Conservation (phyloP, 2,797 vertebrate species). For the Mus caroli region DNA sequence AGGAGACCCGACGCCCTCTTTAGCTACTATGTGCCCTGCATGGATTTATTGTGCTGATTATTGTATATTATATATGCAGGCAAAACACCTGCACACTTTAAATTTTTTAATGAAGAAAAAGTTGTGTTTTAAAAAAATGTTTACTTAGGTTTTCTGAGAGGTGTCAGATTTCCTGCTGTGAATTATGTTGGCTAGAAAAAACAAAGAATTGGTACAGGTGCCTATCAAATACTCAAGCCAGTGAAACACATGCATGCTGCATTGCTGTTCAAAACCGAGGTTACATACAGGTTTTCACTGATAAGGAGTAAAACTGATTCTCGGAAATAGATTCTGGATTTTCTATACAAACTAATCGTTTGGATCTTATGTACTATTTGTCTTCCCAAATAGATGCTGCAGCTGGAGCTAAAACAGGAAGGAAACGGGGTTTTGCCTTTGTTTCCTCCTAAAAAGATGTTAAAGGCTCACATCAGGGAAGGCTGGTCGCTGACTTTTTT, state of each 20-base stretch:
- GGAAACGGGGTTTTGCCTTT: background rate
- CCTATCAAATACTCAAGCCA: background rate
- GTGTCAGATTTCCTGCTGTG: slow-evolving; percentile 5
- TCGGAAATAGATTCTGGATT: background rate
- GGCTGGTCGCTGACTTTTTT: background rate
- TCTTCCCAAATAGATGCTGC: background rate
- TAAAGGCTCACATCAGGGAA: slow-evolving; percentile 41
- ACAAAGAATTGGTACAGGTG: background rate
- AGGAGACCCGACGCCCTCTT: background rate
- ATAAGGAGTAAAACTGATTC: background rate
- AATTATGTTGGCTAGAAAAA: slow-evolving; percentile 42
- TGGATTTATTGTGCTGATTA: background rate
- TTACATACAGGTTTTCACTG: background rate
- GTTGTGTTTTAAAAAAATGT: background rate
- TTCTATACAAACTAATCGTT: slow-evolving; percentile 28
- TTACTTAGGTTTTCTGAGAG: slow-evolving; percentile 38
- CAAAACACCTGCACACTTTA: background rate
- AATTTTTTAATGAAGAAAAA: background rate
- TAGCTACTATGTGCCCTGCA: background rate
- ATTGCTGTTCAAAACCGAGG: background rate
- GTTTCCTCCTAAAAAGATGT: slow-evolving; percentile 50
- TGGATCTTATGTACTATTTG: background rate
- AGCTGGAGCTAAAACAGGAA: background rate
- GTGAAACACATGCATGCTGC: background rate
- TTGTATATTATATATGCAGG: background rate